These are phyloP conservation scores for Blastobasis lacticolella DNA, from an alignment of 2,888 invertebrate species.

Conservation along the genomic window DNA sequence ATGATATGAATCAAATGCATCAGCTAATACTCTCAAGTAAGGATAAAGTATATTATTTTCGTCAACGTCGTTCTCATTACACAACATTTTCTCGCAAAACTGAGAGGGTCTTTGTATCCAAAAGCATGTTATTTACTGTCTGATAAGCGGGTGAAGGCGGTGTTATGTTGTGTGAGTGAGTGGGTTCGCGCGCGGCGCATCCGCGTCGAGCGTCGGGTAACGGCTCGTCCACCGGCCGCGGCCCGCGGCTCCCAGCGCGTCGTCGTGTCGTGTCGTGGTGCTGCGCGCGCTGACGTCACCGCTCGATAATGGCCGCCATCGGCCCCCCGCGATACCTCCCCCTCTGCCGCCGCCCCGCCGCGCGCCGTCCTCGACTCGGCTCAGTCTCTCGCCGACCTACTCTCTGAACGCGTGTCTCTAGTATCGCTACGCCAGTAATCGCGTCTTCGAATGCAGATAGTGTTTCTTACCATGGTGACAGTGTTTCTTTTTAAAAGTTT, in stretches of 20 bases:
- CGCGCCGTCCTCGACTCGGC: slow-evolving; percentile 32
- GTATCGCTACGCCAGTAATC: slow-evolving; percentile 32
- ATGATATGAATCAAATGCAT: too few relatives aligned
- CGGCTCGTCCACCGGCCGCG: slow-evolving; percentile 40
- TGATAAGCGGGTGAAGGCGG: slow-evolving; percentile 42
- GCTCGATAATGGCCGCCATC: slow-evolving; percentile 69
- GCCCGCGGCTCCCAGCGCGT: slow-evolving; percentile 6
- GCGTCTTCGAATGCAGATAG: slow-evolving; percentile 55
- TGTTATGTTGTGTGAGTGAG: too few relatives aligned
- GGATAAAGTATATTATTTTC: too few relatives aligned
- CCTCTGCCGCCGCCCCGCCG: slow-evolving; percentile 32
- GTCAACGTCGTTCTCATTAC: too few relatives aligned
- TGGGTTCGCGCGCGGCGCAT: slow-evolving; percentile 37
- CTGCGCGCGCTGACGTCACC: slow-evolving; percentile 75
- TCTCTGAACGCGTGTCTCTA: slow-evolving; percentile 42
- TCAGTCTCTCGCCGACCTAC: slow-evolving; percentile 61
- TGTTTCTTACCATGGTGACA: slow-evolving; percentile 66
- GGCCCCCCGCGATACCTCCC: slow-evolving; percentile 37
- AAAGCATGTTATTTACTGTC: slow-evolving; percentile 28
- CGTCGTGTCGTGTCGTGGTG: slow-evolving; percentile 32
- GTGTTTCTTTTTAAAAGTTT: slow-evolving; percentile 52
- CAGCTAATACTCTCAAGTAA: too few relatives aligned
- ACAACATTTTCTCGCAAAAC: too few relatives aligned
- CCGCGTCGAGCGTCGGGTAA: slow-evolving; percentile 60
- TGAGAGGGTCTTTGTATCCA: too few relatives aligned